A percentile compares a stretch with the other conserved stretches of the same genome.
Evolutionary conservation across 2,888 invertebrate genomes (phyloP).

Genomic region (Aphodius granarius): DNA sequence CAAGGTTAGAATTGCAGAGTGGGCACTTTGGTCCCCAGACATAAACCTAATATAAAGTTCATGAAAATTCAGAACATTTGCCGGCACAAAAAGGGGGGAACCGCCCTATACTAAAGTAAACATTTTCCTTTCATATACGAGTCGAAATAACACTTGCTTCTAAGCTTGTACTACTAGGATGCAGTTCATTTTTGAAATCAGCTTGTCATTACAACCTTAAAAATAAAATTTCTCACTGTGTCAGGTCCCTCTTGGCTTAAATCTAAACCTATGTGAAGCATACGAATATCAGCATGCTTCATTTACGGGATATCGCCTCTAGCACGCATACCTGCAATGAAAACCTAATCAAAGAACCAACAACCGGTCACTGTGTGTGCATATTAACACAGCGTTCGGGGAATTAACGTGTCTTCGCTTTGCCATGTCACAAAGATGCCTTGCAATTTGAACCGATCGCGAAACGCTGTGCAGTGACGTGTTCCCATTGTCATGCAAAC

Average conservation of each 20-base stretch:
- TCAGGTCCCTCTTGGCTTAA: too few species aligned
- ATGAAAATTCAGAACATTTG: background rate
- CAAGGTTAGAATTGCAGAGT: background rate
- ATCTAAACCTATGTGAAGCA: too few species aligned
- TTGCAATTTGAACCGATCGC: background rate
- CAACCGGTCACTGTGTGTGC: background rate
- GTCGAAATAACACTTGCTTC: background rate
- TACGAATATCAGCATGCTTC: background rate
- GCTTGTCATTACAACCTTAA: too few species aligned
- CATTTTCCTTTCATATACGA: background rate
- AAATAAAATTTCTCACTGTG: too few species aligned
- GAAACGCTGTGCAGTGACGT: background rate
- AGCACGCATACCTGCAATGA: background rate
- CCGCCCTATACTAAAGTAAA: background rate
- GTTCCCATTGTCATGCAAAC: background rate
- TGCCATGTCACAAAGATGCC: background rate
- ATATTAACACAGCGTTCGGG: background rate
- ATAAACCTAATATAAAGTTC: background rate
- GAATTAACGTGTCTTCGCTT: background rate
- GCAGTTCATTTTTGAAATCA: too few species aligned
- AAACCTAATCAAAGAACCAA: background rate
- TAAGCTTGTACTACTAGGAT: too few species aligned
- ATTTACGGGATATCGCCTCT: background rate
- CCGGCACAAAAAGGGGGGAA: background rate
- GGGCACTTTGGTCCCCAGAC: background rate